These are phyloP conservation scores for Loris lydekkerianus DNA, from an alignment of 2,797 vertebrate species.

Conservation along the genomic window DNA sequence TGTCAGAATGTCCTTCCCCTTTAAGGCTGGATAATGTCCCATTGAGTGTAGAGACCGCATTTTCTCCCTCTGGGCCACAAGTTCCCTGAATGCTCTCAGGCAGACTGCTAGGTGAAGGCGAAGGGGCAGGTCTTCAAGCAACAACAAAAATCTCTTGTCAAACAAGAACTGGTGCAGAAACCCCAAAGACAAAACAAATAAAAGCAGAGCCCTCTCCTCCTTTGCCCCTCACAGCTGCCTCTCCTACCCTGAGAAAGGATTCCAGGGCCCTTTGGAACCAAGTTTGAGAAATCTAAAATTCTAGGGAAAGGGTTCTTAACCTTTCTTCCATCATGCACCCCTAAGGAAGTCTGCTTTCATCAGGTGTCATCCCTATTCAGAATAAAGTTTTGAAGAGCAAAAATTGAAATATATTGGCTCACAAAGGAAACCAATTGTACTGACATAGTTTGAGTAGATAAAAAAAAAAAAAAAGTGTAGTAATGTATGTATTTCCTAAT, in stretches of 20 bases:
- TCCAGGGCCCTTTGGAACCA: not conserved
- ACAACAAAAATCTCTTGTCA: not conserved
- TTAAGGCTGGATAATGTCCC: not conserved
- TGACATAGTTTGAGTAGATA: not conserved
- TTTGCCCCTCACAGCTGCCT: rapidly evolving
- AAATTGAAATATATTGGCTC: not conserved
- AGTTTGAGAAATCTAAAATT: conserved; percentile 30
- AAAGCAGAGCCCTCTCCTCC: not conserved
- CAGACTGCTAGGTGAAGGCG: not conserved
- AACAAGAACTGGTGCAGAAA: not conserved
- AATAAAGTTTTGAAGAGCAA: not conserved
- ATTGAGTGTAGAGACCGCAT: rapidly evolving
- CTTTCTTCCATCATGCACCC: not conserved
- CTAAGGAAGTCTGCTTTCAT: not conserved
- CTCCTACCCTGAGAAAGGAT: not conserved
- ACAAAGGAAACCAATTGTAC: not conserved
- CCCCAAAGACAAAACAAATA: not conserved
- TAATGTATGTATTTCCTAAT: not conserved
- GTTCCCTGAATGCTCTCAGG: not conserved
- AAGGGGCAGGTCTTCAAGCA: not conserved
- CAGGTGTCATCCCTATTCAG: rapidly evolving
- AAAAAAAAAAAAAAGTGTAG: not conserved
- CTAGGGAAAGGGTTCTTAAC: not conserved
- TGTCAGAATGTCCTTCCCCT: not conserved
- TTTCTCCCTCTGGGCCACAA: not conserved